These are phyloP conservation scores for Neomicropteryx cornuta DNA, from an alignment of 1,140 invertebrate species.

Conservation along the genomic window DNA sequence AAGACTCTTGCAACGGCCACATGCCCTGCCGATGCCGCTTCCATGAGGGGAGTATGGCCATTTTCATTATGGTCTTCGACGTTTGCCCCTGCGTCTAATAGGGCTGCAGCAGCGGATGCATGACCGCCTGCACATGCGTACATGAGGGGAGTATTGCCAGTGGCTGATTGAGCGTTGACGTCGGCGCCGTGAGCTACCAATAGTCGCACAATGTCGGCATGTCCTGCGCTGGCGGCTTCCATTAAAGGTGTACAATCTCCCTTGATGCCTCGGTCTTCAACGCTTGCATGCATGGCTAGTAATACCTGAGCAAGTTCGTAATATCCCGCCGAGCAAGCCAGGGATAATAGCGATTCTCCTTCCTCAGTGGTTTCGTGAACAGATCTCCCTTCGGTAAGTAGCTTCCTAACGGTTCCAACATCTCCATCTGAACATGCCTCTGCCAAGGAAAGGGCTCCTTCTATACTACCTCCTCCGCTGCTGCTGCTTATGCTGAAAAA, in stretches of 20 bases:
- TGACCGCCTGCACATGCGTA: slow-evolving; percentile 96
- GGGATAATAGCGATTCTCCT: slow-evolving; percentile 81
- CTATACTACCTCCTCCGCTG: slow-evolving; percentile 21
- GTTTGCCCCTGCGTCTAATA: slow-evolving; percentile 86
- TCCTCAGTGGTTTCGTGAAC: slow-evolving; percentile 90
- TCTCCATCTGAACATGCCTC: slow-evolving; percentile 90
- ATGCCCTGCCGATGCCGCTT: slow-evolving; percentile 94
- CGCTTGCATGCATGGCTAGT: slow-evolving; percentile 93
- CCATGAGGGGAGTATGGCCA: slow-evolving; percentile 97
- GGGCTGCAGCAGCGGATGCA: slow-evolving; percentile 78
- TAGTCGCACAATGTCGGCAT: slow-evolving; percentile 87
- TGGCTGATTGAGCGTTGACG: slow-evolving; percentile 92
- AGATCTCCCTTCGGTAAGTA: slow-evolving; percentile 80
- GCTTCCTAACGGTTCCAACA: slow-evolving; percentile 76
- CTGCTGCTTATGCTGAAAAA: slow-evolving; percentile 5
- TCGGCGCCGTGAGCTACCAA: slow-evolving; percentile 87
- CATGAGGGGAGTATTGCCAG: slow-evolving; percentile 95
- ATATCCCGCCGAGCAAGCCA: slow-evolving; percentile 89
- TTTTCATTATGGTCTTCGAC: slow-evolving; percentile 99
- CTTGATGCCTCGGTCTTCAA: slow-evolving; percentile 86
- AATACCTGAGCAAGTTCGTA: slow-evolving; percentile 90
- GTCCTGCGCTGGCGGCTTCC: slow-evolving; percentile 92
- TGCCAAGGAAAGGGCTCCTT: slow-evolving; percentile 53
- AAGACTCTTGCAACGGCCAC: slow-evolving; percentile 90
- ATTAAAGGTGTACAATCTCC: slow-evolving; percentile 94